Evolutionary conservation across 2,888 invertebrate genomes (phyloP).

Genomic region (Mythimna impura): DNA sequence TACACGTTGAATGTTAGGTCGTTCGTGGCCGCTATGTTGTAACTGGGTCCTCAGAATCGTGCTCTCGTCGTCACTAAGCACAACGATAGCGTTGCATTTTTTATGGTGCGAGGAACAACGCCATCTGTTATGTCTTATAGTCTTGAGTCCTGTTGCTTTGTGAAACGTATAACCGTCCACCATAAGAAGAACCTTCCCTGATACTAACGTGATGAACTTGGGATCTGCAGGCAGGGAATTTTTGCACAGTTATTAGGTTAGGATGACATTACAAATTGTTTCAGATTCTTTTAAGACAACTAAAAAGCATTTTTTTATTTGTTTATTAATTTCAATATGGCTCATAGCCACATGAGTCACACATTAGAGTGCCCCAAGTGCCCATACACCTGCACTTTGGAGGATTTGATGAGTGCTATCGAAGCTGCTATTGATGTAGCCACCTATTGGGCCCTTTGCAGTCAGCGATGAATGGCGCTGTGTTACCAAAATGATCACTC

Average conservation of each 20-base stretch:
- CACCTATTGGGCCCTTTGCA: too few relatives aligned
- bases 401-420: too few relatives aligned
- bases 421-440: too few relatives aligned
- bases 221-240: slow-evolving; percentile 40
- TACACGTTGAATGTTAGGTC: slow-evolving; percentile 35
- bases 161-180: slow-evolving; percentile 57
- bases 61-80: slow-evolving; percentile 37
- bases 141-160: slow-evolving; percentile 29
- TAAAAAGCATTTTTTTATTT: too few relatives aligned
- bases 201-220: slow-evolving; percentile 41
- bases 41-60: slow-evolving; percentile 38
- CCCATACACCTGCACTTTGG: too few relatives aligned
- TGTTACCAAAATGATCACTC: too few relatives aligned
- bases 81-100: slow-evolving; percentile 50
- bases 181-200: slow-evolving; percentile 48
- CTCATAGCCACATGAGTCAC: too few relatives aligned
- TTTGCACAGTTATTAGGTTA: not conserved
- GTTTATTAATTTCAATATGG: too few relatives aligned
- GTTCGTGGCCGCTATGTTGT: slow-evolving; percentile 53
- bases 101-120: slow-evolving; percentile 53
- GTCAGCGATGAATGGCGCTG: too few relatives aligned
- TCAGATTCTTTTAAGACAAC: not conserved
- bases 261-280: not conserved
- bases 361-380: too few relatives aligned
- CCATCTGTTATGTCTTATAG: slow-evolving; percentile 47